Percentiles rank a stretch among this genome's conserved stretches.
Conservation (phyloP, 2,888 invertebrate genomes). For the Lithophane semibrunnea region DNA sequence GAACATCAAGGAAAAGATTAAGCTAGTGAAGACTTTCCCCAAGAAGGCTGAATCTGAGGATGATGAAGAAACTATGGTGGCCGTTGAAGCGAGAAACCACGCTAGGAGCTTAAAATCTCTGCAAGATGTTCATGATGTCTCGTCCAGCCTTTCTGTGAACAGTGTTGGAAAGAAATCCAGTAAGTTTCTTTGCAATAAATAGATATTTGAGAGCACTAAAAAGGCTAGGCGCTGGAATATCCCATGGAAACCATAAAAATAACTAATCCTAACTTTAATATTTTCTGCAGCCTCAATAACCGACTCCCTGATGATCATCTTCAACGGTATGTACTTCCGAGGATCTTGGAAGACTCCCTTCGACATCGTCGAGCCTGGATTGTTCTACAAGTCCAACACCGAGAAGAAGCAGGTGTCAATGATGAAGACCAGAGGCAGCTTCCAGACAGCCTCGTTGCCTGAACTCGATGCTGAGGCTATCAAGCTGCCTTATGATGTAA, state of each 20-base stretch:
- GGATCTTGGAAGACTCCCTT: constrained; percentile 94
- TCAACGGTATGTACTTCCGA: constrained; percentile 95
- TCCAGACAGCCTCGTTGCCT: constrained; percentile 91
- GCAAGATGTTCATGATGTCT: constrained; percentile 87
- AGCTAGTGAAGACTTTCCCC: constrained; percentile 88
- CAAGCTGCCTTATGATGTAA: constrained; percentile 94
- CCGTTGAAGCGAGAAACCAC: constrained; percentile 90
- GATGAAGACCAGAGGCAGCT: constrained; percentile 92
- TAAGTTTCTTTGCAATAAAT: constrained; percentile 73
- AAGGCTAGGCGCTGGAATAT: too few relatives aligned
- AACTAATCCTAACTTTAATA: too few relatives aligned
- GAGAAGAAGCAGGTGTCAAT: constrained; percentile 91
- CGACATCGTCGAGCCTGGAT: constrained; percentile 87
- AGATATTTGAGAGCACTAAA: not conserved
- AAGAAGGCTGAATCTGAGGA: constrained; percentile 87
- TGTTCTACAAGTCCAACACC: constrained; percentile 91
- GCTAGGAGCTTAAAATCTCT: constrained; percentile 84
- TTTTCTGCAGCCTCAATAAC: constrained; percentile 77
- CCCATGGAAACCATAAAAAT: not conserved
- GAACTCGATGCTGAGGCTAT: constrained; percentile 92
- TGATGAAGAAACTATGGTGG: constrained; percentile 91
- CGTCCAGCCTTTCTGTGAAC: constrained; percentile 91
- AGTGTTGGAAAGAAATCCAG: constrained; percentile 90
- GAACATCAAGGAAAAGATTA: constrained; percentile 89
- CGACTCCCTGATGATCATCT: constrained; percentile 92